Evolutionary conservation across 2,113 vertebrate genomes (phyloP), one percentile per base, ranked within the genome.

Genomic region (Oriolus oriolus): DNA sequence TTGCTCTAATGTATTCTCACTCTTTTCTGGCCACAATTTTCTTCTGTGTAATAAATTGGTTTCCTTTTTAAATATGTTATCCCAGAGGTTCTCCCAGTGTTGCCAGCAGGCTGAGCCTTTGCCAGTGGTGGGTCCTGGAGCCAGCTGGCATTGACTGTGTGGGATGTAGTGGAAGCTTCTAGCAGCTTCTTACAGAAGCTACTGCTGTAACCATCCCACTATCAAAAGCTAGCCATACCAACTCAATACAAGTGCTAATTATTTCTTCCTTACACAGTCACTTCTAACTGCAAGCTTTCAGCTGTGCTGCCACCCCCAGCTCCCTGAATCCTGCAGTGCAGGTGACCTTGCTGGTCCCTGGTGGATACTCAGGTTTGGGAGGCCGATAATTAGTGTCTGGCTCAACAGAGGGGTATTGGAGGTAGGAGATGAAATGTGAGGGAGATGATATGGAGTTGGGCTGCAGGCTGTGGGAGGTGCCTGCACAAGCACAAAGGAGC

Each of bases 321-420:
- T 61, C 41, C 27, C 44, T 59, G 12, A 8, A 30, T 59, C 33
- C 41, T 31, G 49, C 9, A 14, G 10, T 13, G 37, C 26, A 81
- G 41, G 57, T 18, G 5, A 30, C 14, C 6, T 35, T 0, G 0
- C 13, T 47, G 30, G 13, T 61, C 11, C 10, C 30, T 41, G 10
- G 13, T 61, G 28, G 33, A 7, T 13, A 3, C 14, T 37, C 61
- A 27, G 31, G 3, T 68, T 53, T 53, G 26, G 10, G 41, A 20
- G 30, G 45, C 22, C 50, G 68, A 23, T 56, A 33, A 45, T 56
- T 41, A 45, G 26, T 61, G 33, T 2, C 12, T 52, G 21, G 10
- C 26, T 76, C 30, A 61, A 26, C 26, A 76, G 31, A 66, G 12
- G 13, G 4, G 6, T 76, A 37, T 73, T 53, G 35, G 35, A 90